These are phyloP conservation scores for Pitangus sulphuratus DNA, from an alignment of 2,797 vertebrate species.

Conservation along the genomic window DNA sequence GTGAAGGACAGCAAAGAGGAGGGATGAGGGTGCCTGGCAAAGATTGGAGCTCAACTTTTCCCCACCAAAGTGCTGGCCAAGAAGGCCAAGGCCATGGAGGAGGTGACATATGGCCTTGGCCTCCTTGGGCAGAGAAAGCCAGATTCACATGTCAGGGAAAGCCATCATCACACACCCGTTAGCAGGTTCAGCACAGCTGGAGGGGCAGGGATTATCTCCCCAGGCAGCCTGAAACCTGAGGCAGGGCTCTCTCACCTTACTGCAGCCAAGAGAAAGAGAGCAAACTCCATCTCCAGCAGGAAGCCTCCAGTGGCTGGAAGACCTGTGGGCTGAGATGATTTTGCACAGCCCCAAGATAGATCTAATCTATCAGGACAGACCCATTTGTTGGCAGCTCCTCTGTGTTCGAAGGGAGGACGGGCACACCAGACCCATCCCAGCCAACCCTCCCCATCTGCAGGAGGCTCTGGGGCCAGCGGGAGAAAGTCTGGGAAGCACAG, in stretches of 20 bases:
- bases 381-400: neutral
- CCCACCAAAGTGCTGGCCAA: neutral
- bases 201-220: neutral
- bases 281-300: neutral
- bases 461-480: neutral
- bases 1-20: neutral
- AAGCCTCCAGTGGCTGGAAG: neutral
- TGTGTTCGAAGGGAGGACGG: accelerated
- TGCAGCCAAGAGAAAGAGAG: neutral
- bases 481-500: neutral
- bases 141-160: neutral
- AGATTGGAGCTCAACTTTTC: neutral
- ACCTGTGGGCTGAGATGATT: neutral
- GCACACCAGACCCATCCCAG: neutral
- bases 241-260: neutral
- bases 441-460: neutral
- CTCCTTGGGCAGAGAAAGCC: neutral
- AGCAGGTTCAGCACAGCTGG: constrained; percentile 3
- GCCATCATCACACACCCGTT: neutral
- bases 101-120: constrained; percentile 24
- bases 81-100: neutral
- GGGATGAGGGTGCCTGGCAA: neutral
- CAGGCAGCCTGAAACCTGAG: neutral
- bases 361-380: neutral
- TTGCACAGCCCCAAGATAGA: neutral